These are phyloP conservation scores for Oreotrochilus melanogaster DNA, from an alignment of 2,113 vertebrate species.

Conservation along the genomic window DNA sequence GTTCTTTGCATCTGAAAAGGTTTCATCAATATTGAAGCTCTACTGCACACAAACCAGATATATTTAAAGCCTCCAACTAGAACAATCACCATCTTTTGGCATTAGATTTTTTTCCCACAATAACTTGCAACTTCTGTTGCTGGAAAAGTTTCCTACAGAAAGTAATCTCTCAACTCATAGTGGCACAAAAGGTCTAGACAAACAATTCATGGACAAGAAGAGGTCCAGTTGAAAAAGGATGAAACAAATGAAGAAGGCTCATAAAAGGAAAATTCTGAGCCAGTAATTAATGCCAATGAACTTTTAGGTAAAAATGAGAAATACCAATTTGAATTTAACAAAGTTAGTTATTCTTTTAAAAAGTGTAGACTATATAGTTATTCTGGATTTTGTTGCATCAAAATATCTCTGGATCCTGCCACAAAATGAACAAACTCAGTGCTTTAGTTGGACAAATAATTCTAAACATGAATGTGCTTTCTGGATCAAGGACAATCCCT, in stretches of 20 bases:
- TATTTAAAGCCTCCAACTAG: neutral
- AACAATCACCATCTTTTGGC: neutral
- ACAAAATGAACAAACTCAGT: neutral
- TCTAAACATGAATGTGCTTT: neutral
- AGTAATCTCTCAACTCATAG: neutral
- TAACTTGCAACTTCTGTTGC: neutral
- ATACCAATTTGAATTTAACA: neutral
- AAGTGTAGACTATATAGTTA: neutral
- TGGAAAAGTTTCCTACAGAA: neutral
- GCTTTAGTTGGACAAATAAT: neutral
- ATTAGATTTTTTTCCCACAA: neutral
- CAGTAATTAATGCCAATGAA: neutral
- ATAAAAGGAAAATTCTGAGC: neutral
- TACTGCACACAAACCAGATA: neutral
- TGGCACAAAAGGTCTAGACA: neutral
- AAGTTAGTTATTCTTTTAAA: neutral
- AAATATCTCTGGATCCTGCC: neutral
- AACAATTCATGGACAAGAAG: neutral
- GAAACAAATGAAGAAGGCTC: fast-evolving
- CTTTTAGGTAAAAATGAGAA: neutral
- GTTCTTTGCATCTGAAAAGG: neutral
- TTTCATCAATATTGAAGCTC: neutral
- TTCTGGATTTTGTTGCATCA: neutral
- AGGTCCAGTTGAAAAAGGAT: neutral
- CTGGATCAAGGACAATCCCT: neutral